phyloP scores from a whole-genome alignment of 2,888 invertebrate species.

The Oligia fasciuncula region DNA sequence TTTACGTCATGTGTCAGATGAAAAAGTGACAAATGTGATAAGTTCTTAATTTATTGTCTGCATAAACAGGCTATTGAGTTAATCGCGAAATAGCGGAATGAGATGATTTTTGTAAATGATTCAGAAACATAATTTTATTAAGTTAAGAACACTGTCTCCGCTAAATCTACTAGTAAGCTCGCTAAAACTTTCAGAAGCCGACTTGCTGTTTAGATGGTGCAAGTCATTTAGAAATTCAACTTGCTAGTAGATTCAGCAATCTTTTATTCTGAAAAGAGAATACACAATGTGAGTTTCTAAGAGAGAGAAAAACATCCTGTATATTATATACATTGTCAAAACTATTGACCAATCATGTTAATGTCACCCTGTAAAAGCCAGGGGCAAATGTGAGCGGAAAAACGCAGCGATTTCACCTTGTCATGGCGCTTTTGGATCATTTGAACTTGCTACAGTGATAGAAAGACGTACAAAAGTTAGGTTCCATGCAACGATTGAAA shows the following conservation, averaged over 20 bases:
- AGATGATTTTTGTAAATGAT: constrained; percentile 11
- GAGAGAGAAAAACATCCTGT: neutral
- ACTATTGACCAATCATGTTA: neutral
- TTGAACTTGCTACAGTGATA: too few species aligned
- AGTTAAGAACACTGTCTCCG: constrained; percentile 1
- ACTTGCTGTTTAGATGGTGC: neutral
- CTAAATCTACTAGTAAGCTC: constrained; percentile 2
- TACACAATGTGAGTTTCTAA: neutral
- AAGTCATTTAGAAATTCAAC: neutral
- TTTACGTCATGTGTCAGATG: neutral
- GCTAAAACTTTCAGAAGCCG: neutral
- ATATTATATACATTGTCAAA: neutral
- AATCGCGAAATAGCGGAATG: constrained; percentile 6
- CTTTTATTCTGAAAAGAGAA: neutral
- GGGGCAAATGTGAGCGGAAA: neutral
- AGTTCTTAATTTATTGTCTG: constrained; percentile 17
- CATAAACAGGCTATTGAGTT: constrained; percentile 12
- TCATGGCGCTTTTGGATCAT: neutral
- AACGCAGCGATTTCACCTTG: neutral
- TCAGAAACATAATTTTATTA: neutral
- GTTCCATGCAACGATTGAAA: neutral
- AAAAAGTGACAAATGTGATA: constrained; percentile 7
- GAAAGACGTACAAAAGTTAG: neutral
- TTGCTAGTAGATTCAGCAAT: constrained; percentile 2
- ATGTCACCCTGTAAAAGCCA: neutral